phyloP scores from a whole-genome alignment of 2,797 vertebrate species.

The Tenualosa thibaudeaui region DNA sequence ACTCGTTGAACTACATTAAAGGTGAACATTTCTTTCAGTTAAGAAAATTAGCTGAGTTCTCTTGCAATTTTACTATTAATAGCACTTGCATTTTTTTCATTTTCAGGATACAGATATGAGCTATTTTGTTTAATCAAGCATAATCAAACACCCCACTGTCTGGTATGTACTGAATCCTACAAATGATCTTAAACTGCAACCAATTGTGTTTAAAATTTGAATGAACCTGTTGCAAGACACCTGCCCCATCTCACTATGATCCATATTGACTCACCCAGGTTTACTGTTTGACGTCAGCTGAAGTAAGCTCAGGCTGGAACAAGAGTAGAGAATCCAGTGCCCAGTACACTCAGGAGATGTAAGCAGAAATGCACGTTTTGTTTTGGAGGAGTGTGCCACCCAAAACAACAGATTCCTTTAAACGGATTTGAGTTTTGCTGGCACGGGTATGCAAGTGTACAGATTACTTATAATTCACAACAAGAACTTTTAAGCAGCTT shows the following conservation, averaged over 20 bases:
- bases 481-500: constrained; percentile 11
- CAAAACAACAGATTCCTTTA: not conserved
- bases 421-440: not conserved
- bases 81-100: constrained; percentile 1
- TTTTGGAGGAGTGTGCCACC: not conserved
- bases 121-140: constrained; percentile 85
- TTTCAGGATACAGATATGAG: constrained; percentile 82
- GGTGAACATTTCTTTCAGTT: constrained; percentile 60
- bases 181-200: not conserved
- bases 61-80: not conserved
- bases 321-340: constrained; percentile 62
- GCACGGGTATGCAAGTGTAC: not conserved
- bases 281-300: constrained; percentile 77
- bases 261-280: constrained; percentile 62
- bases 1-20: constrained; percentile 87
- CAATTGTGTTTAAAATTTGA: not conserved
- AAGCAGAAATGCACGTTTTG: constrained; percentile 48
- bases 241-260: not conserved
- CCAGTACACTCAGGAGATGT: constrained; percentile 78
- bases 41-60: not conserved
- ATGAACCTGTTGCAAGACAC: constrained; percentile 10
- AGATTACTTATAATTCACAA: not conserved
- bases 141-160: constrained; percentile 80
- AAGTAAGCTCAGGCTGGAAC: constrained; percentile 77
- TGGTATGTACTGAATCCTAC: constrained; percentile 65